Conservation (phyloP, 2,113 vertebrate species). For the Tragelaphus imberbis region DNA sequence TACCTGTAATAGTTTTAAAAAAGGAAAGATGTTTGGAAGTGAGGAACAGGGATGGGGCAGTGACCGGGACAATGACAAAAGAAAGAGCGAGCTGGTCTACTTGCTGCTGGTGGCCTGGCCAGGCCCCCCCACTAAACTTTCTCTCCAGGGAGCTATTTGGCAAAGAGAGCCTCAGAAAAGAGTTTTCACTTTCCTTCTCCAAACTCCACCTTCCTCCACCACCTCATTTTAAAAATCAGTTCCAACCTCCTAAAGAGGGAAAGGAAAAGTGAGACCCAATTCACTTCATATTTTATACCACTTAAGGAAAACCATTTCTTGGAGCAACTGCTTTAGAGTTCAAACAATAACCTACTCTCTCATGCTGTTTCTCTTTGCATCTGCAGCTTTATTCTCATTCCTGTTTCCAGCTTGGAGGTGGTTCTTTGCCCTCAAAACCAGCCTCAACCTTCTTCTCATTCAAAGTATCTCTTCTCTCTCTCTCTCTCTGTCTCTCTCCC, state of each 20-base stretch:
- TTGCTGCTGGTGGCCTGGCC: neutral
- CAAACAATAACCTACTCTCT: neutral
- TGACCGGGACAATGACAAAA: neutral
- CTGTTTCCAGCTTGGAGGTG: neutral
- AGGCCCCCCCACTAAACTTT: neutral
- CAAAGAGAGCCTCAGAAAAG: slow-evolving; percentile 43
- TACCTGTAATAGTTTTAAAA: neutral
- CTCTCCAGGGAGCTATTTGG: neutral
- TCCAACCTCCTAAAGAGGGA: slow-evolving; percentile 43
- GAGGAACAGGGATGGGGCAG: neutral
- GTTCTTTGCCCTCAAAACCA: neutral
- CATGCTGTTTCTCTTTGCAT: neutral
- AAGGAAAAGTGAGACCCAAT: slow-evolving; percentile 35
- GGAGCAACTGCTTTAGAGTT: neutral
- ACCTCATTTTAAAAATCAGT: slow-evolving; percentile 27
- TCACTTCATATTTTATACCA: slow-evolving; percentile 29
- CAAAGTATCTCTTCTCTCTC: neutral
- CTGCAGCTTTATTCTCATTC: neutral
- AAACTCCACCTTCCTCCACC: slow-evolving; percentile 2
- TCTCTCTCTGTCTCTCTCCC: no score
- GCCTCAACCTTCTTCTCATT: neutral
- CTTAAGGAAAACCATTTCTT: slow-evolving; percentile 57
- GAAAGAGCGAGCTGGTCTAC: neutral
- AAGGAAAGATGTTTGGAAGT: neutral
- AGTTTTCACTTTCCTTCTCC: slow-evolving; percentile 52